Evolutionary conservation across 2,113 vertebrate species (phyloP), one percentile per base, ranked within the genome.

Genomic region (Podarcis cretensis): DNA sequence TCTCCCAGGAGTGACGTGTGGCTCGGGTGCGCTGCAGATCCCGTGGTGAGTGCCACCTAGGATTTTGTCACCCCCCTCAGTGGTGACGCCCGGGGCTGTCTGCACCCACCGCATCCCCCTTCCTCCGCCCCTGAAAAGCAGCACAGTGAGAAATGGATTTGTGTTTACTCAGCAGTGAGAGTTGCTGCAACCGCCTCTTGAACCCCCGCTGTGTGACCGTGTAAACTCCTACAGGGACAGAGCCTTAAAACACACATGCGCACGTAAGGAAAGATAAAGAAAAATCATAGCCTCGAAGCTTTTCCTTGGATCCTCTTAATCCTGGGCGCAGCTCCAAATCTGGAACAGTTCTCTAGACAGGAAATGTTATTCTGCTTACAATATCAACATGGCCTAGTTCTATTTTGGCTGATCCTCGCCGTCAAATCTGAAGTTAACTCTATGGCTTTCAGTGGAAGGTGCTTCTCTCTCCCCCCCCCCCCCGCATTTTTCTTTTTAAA

Each of bases 321-420:
- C 88, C 75, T 85, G 93, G 94, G 93, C 89, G 0, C 10, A 7
- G 71, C 83, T 91, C 91, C 94, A 85, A 84, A 66, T 75, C 79
- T 0, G 59, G 87, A 94, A 87, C 85, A 59, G 40, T 93, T 93
- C 37, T 92, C 79, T 76, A 94, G 87, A 25, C 81, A 65, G 94
- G 86, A 86, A 92, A 78, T 23, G 90, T 89, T 69, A 25, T 89
- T 93, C 91, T 88, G 82, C 91, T 93, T 90, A 87, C 88, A 40
- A 57, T 16, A 81, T 43, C 65, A 88, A 90, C 89, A 37, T 1
- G 80, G 66, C 81, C 89, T 68, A 5, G 5, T 57, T 83, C 89
- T 93, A 86, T 81, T 90, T 68, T 83, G 3, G 0, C 79, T 25
- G 30, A 35, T 9, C 23, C n/a, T 40, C 3, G 32, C 69, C 12